Conservation (phyloP, 1,140 invertebrate species). For the Bactericera cockerelli region DNA sequence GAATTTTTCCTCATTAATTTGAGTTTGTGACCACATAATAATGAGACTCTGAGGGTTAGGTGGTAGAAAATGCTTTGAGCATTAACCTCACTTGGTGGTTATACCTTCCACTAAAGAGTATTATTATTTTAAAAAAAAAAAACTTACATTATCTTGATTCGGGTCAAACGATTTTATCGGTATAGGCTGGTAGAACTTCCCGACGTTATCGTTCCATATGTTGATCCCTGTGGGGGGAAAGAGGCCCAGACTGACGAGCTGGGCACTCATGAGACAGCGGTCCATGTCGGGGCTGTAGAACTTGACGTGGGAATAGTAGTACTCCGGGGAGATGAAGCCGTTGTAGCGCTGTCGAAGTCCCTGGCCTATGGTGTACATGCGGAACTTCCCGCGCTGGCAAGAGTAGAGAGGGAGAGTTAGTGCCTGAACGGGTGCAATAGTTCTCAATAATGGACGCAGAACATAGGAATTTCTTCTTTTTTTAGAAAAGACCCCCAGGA, state of each 20-base stretch:
- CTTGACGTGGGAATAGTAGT: conserved; percentile 22
- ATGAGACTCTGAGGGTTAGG: too few relatives aligned
- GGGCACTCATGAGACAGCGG: conserved; percentile 71
- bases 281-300: conserved; percentile 48
- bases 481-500: too few relatives aligned
- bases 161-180: conserved; percentile 30
- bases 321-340: conserved; percentile 26
- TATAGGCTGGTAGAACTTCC: conserved; percentile 43
- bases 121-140: too few relatives aligned
- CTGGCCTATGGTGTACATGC: conserved; percentile 32
- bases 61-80: too few relatives aligned
- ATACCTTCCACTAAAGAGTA: too few relatives aligned
- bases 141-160: not conserved
- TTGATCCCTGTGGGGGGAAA: conserved; percentile 52
- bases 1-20: too few relatives aligned
- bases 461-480: too few relatives aligned
- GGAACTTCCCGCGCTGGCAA: conserved; percentile 30
- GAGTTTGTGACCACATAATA: too few relatives aligned
- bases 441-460: too few relatives aligned
- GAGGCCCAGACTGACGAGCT: conserved; percentile 60
- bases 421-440: too few relatives aligned
- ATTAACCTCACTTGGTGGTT: too few relatives aligned
- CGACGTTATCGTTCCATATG: conserved; percentile 40
- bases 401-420: too few relatives aligned
- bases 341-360: conserved; percentile 30